Conservation (phyloP, 2,113 vertebrate genomes). For the Siniperca knerii region DNA sequence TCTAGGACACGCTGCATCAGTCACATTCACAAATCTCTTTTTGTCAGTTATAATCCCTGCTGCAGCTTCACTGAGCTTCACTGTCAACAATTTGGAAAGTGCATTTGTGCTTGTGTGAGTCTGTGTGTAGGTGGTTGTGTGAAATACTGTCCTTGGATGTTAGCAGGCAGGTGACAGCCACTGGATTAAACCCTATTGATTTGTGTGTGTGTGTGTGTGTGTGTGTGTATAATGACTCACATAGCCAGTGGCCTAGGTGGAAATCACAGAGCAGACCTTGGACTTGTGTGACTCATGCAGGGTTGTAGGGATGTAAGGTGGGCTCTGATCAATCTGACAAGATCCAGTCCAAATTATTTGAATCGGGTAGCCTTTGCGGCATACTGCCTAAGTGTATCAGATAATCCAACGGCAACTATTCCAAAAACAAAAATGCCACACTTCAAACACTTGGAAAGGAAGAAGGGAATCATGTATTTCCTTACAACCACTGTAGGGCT, state of each 20-base stretch:
- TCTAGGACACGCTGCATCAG: constrained; percentile 36
- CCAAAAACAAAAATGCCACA: background rate
- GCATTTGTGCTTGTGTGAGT: constrained; percentile 27
- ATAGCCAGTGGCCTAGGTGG: constrained; percentile 45
- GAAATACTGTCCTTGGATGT: constrained; percentile 60
- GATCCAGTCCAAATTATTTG: background rate
- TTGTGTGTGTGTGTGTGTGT: constrained; percentile 49
- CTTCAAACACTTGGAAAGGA: background rate
- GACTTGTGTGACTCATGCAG: constrained; percentile 18
- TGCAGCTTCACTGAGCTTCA: constrained; percentile 40
- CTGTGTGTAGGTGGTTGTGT: constrained; percentile 51
- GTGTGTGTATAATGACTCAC: constrained; percentile 53
- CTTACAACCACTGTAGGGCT: background rate
- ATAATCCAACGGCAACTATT: background rate
- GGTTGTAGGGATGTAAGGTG: constrained; percentile 8
- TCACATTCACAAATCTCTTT: constrained; percentile 58
- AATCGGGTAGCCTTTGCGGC: background rate
- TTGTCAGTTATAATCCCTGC: constrained; percentile 55
- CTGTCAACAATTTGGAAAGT: constrained; percentile 46
- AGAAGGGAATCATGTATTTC: background rate
- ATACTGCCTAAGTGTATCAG: background rate
- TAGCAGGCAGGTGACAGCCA: constrained; percentile 52
- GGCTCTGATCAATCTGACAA: constrained; percentile 13
- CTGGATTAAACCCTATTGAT: constrained; percentile 68
- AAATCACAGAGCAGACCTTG: constrained; percentile 46